Conservation (phyloP, 2,113 vertebrate species). For the Danionella cerebrum region DNA sequence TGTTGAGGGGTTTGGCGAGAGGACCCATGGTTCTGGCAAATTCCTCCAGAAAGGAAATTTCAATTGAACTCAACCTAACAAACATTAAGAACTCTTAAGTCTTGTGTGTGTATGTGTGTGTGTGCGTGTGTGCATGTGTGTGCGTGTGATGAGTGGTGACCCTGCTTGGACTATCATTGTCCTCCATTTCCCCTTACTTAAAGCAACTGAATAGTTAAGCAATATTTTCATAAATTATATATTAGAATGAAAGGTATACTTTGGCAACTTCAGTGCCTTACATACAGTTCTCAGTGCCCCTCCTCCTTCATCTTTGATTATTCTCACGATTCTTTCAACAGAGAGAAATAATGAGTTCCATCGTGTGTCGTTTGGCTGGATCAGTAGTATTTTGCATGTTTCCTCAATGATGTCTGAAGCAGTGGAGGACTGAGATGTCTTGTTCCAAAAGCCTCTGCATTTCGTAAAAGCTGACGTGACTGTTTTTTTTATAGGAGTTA, state of each 20-base stretch:
- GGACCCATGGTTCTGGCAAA: constrained; percentile 5
- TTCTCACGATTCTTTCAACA: background rate
- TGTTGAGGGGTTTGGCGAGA: constrained; percentile 13
- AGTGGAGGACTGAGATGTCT: background rate
- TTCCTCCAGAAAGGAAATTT: constrained; percentile 25
- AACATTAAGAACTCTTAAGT: background rate
- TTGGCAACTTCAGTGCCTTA: background rate
- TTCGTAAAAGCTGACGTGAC: constrained; percentile 21
- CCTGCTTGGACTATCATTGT: no score
- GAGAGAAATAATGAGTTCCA: constrained; percentile 1
- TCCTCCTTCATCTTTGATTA: background rate
- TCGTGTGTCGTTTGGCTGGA: background rate
- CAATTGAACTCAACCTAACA: constrained; percentile 16
- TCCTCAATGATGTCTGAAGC: constrained; percentile 1
- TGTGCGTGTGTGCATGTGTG: no score
- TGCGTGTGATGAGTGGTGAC: no score
- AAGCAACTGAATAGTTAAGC: no score
- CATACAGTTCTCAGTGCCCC: background rate
- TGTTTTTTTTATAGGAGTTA: background rate
- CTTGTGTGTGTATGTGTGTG: no score
- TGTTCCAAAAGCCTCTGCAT: constrained; percentile 20
- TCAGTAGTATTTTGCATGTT: background rate
- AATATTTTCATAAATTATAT: background rate
- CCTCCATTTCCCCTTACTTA: no score
- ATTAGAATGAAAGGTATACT: background rate